Base-by-base conservation (phyloP, 2,888 invertebrate genomes). In the Auanema freiburgensis region DNA sequence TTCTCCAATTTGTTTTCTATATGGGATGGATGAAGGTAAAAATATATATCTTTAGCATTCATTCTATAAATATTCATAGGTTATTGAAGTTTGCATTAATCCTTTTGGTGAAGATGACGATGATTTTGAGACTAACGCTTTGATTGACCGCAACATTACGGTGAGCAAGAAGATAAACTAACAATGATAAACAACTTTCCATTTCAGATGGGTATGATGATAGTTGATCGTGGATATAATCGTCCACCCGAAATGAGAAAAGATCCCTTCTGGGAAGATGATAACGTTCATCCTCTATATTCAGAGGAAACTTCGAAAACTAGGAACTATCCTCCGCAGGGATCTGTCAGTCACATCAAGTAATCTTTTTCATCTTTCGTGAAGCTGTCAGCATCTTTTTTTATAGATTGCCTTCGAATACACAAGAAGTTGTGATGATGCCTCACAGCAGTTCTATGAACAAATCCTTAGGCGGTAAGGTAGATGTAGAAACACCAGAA, bases 1-100 rank as follows among this genome's bases (percentile, higher is more conserved):
- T 80, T 50, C 66, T 80, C 2, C 80, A 80, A 62, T 80, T 80
- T 59, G 66, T 79, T 12, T 80, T 80, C 61, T 80, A 79, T 58
- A 79, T 80, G 69, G 80, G 80, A 25, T 80, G 80, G 80, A 67
- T 79, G 59, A 80, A 80, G 66, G 61, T 46, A 40, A 33, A 33
- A 33, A 33, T 33, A 33, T 33, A 33, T 33, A n/a, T n/a, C n/a
- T 6, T 16, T 21, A 23, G 24, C 46, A 46, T 3, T 46, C 3
- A 46, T 46, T 46, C 46, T 18, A 18, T 46, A 16, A 46, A 46
- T 46, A 21, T 46, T 46, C 46, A 18, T 40, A 60, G 57, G 76
- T 77, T 12, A 72, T 74, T 33, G 76, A 77, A 53, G 74, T 68
- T 0, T 64, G 74, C 64, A 40, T 77, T 59, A 77, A 77, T 51